A percentile compares a stretch with the other conserved stretches of the same genome.
Evolutionary conservation across 1,140 invertebrate genomes (phyloP).

Genomic region (Spodoptera litura): DNA sequence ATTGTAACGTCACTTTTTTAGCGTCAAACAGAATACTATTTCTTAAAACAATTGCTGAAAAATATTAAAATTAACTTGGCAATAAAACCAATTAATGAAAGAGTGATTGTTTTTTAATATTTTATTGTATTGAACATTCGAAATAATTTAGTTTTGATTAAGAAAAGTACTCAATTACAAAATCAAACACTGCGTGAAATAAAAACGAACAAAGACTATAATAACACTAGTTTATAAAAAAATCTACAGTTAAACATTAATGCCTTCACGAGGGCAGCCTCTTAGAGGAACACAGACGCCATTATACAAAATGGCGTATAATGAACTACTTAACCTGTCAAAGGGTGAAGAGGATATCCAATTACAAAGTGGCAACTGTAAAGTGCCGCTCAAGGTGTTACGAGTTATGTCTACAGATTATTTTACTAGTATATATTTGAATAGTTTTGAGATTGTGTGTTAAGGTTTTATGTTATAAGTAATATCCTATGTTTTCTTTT

Average conservation of each 20-base stretch:
- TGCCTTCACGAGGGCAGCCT: constrained; percentile 1
- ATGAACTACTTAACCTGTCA: constrained; percentile 62
- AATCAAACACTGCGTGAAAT: neutral
- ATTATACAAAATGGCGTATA: constrained; percentile 55
- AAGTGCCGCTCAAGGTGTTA: constrained; percentile 54
- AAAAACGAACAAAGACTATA: neutral
- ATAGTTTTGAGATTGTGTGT: constrained; percentile 6
- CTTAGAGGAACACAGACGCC: constrained; percentile 14
- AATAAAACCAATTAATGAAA: too few relatives aligned
- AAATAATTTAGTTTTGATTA: too few relatives aligned
- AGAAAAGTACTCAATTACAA: neutral
- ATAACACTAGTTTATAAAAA: neutral
- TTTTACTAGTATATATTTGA: constrained; percentile 34
- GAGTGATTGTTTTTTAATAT: too few relatives aligned
- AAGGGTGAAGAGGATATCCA: constrained; percentile 61
- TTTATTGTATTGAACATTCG: too few relatives aligned
- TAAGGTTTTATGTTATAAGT: neutral
- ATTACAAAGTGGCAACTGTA: constrained; percentile 54
- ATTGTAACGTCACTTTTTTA: too few relatives aligned
- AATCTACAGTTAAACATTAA: constrained; percentile 1
- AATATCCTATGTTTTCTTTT: too few relatives aligned
- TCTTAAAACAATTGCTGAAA: too few relatives aligned
- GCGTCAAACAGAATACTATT: too few relatives aligned
- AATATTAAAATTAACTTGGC: too few relatives aligned
- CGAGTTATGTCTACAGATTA: constrained; percentile 50